A percentile compares a stretch with the other conserved stretches of the same genome.
Conservation (phyloP, 2,888 invertebrate species). For the Tinea pellionella region DNA sequence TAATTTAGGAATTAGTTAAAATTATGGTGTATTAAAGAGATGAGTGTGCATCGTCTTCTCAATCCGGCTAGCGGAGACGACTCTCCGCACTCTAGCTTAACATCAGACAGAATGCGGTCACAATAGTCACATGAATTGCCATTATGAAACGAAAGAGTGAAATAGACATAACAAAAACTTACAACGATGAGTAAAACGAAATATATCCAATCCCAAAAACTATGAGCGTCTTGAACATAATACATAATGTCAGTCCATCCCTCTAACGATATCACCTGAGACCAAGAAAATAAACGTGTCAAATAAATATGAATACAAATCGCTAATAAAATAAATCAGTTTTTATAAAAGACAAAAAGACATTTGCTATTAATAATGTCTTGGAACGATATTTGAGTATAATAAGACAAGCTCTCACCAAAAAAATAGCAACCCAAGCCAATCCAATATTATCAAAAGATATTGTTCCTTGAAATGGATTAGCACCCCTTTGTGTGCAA, state of each 20-base stretch:
- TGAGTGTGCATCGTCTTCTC: too few relatives aligned
- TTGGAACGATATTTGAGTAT: too few relatives aligned
- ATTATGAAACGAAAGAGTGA: too few relatives aligned
- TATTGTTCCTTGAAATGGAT: constrained; percentile 99
- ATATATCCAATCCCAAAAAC: constrained; percentile 99
- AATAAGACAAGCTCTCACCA: too few relatives aligned
- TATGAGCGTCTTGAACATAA: constrained; percentile 99
- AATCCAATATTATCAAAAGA: constrained; percentile 99
- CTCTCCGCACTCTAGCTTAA: too few relatives aligned
- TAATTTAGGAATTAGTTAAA: too few relatives aligned
- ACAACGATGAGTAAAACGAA: constrained; percentile 99
- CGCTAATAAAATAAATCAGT: constrained; percentile 23
- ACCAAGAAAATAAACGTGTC: constrained; percentile 16
- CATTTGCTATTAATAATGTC: too few relatives aligned
- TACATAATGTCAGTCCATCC: constrained; percentile 99
- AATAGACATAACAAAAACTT: constrained; percentile 52
- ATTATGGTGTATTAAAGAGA: too few relatives aligned
- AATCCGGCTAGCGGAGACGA: too few relatives aligned
- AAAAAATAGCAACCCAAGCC: constrained; percentile 99
- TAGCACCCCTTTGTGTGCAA: constrained; percentile 91
- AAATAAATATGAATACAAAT: constrained; percentile 1
- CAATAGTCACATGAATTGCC: too few relatives aligned
- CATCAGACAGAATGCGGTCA: too few relatives aligned
- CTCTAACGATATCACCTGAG: constrained; percentile 96
- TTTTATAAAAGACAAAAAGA: background rate